Conservation (phyloP, 1,140 invertebrate species). For the Hyposmocoma kahamanoa region DNA sequence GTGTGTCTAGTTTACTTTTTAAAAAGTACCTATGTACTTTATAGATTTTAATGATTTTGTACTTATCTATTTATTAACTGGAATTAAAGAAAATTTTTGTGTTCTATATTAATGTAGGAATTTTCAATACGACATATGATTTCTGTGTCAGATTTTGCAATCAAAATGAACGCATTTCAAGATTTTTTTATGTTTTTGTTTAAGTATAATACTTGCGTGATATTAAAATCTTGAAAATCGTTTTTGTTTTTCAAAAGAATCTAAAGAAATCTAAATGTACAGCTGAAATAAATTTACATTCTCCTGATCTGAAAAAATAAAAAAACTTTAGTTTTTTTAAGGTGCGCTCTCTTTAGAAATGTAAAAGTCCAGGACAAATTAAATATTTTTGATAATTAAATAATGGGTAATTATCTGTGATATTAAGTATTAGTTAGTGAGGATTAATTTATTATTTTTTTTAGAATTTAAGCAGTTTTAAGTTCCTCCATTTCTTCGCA, state of each 20-base stretch:
- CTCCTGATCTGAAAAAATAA: no score
- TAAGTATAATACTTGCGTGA: not conserved
- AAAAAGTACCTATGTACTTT: no score
- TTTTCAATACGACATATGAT: no score
- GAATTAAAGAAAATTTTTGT: no score
- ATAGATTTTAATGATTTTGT: no score
- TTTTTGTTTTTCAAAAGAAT: constrained; percentile 22
- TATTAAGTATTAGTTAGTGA: constrained; percentile 68
- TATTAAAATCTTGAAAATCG: not conserved
- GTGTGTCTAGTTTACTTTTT: no score
- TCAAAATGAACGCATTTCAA: not conserved
- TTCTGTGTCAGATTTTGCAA: not conserved
- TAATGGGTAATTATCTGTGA: constrained; percentile 71
- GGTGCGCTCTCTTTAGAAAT: constrained; percentile 42
- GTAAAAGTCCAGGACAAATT: constrained; percentile 31
- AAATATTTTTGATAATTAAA: constrained; percentile 58
- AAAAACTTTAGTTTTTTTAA: no score
- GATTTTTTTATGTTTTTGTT: not conserved
- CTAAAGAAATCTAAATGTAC: constrained; percentile 59
- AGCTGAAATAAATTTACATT: not conserved
- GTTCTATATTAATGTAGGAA: no score
- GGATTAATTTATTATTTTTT: constrained; percentile 62
- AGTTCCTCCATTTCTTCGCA: constrained; percentile 48
- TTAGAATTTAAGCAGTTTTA: constrained; percentile 44
- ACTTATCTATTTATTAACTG: no score